Base-by-base conservation (phyloP, 2,888 invertebrate species). In the Cheilosia impressa region DNA sequence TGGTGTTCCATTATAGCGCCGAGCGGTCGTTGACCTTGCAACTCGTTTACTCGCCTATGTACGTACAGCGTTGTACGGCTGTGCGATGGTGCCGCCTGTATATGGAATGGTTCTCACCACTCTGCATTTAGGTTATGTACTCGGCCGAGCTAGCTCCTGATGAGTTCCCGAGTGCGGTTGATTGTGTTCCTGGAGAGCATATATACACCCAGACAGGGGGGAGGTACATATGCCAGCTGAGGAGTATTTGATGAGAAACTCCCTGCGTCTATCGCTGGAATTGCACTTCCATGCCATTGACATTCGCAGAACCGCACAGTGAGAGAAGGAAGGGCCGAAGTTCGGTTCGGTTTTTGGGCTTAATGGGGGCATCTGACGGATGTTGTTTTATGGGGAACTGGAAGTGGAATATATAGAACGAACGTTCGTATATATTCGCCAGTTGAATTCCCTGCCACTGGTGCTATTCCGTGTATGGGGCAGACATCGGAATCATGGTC, bases 11-110 rank as follows among this genome's bases (percentile, higher is more conserved):
- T 80, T 79, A 60, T 75, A 77, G 68, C 77, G 78, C 79, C 53
- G 85, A 88, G 89, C 90, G 91, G 91, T 91, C 91, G 91, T 91
- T 91, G 91, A 91, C 91, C 91, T 91, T 91, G 91, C 91, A 91
- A 90, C 90, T 91, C 91, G 90, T 91, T 91, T 90, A 88, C 87
- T 87, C 83, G 60, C 43, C 66, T 76, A 73, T 79, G 75, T 87
- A 69, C 53, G 43, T 50, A 55, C 50, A 31, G 38, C 47, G 72
- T 82, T 47, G 17, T 47, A 57, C 73, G 73, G 34, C 76, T 69
- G 73, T 68, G 82, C 43, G 71, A 53, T 75, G 69, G 24, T 63
- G n/a, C 57, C 22, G 43, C 62, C 43, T 15, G 47, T 15, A 31
- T 9, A 31, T 31, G 17, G 17, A 17, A 68, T 45, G 43, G 43